A percentile compares a stretch with the other conserved stretches of the same genome.
Conservation (phyloP, 2,888 invertebrate genomes). For the Atrina japonica region DNA sequence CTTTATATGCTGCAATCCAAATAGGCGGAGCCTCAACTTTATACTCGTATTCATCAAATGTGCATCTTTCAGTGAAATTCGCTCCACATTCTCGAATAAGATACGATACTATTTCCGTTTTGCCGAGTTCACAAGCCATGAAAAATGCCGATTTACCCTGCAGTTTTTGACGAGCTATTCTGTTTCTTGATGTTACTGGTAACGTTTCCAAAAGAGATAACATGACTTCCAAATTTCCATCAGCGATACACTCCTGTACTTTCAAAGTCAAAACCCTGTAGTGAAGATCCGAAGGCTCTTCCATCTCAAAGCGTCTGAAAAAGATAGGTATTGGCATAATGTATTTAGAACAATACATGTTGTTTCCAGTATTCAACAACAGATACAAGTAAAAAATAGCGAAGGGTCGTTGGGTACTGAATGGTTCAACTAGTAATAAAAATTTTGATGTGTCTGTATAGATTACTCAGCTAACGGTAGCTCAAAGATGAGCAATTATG, state of each 20-base stretch:
- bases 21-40: slow-evolving; percentile 30
- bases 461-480: too few relatives aligned
- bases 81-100: slow-evolving; percentile 30
- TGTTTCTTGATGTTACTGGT: slow-evolving; percentile 18
- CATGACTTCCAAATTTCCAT: slow-evolving; percentile 19
- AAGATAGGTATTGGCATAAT: too few relatives aligned
- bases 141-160: slow-evolving; percentile 35
- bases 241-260: slow-evolving; percentile 32
- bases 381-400: too few relatives aligned
- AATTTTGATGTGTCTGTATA: too few relatives aligned
- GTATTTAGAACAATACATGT: too few relatives aligned
- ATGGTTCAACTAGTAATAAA: too few relatives aligned
- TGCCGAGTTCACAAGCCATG: slow-evolving; percentile 31
- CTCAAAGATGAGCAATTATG: too few relatives aligned
- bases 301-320: too few relatives aligned
- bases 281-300: slow-evolving; percentile 15
- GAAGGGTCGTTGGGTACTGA: too few relatives aligned
- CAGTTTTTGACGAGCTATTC: slow-evolving; percentile 30
- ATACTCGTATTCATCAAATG: slow-evolving; percentile 8
- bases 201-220: slow-evolving; percentile 20
- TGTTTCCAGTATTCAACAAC: too few relatives aligned
- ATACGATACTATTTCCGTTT: slow-evolving; percentile 24
- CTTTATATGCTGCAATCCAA: slow-evolving; percentile 32
- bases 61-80: slow-evolving; percentile 20
- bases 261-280: slow-evolving; percentile 16